Evolutionary conservation across 2,888 invertebrate species (phyloP).

Genomic region (Oxystoma pomonae): DNA sequence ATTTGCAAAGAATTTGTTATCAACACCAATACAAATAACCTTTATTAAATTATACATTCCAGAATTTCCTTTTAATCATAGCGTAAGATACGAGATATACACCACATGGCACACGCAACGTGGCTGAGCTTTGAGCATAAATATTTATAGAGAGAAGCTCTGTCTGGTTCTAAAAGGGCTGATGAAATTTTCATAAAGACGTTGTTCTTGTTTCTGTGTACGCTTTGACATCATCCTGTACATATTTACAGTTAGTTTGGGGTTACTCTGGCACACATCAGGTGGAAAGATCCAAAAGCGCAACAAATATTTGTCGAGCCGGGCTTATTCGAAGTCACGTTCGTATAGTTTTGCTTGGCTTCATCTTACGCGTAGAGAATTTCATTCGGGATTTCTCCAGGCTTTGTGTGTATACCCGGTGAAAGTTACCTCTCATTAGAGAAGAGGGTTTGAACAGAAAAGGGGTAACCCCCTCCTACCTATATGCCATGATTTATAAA

Average conservation of each 20-base stretch:
- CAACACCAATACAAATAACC: not conserved
- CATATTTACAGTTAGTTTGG: slow-evolving; percentile 20
- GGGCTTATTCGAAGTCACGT: slow-evolving; percentile 48
- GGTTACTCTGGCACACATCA: slow-evolving; percentile 36
- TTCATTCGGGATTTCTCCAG: slow-evolving; percentile 33
- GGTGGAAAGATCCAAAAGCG: slow-evolving; percentile 46
- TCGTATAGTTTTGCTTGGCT: slow-evolving; percentile 46
- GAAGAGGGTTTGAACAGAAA: too few relatives aligned
- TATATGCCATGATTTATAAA: too few relatives aligned
- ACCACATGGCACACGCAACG: not conserved
- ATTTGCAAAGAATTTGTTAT: too few relatives aligned
- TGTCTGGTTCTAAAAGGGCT: not conserved
- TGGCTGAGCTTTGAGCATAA: not conserved
- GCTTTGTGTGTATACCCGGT: slow-evolving; percentile 12
- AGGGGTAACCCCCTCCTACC: too few relatives aligned
- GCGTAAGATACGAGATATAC: not conserved
- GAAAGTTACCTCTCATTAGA: too few relatives aligned
- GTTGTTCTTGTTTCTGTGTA: not conserved
- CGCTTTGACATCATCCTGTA: slow-evolving; percentile 17
- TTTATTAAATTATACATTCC: not conserved
- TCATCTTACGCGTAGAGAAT: slow-evolving; percentile 45
- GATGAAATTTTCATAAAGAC: not conserved
- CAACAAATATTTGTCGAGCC: slow-evolving; percentile 46
- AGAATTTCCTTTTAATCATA: too few relatives aligned
- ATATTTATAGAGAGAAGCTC: not conserved